Evolutionary conservation across 2,113 vertebrate genomes (phyloP), one percentile per base, ranked within the genome.

Genomic region (Beaufortia kweichowensis): DNA sequence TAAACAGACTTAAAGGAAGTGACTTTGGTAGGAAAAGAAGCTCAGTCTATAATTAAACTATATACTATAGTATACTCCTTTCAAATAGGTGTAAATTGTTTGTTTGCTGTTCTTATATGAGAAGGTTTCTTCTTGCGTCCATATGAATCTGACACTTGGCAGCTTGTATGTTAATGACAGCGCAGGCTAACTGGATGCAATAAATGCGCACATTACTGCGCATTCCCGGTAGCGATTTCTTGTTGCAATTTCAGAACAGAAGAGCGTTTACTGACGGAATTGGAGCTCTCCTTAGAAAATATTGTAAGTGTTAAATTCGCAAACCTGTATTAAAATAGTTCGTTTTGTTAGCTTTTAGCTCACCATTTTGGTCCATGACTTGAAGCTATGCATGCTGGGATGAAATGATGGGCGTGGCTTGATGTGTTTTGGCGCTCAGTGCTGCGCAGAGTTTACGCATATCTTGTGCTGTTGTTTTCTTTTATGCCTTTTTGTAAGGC

Each of bases 301-400:
- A 46, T 62, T 17, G 10, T 0, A 21, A 9, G 6, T 1, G 33
- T 55, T 61, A 61, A 15, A 71, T 10, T 21, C 11, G 31, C 2
- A 19, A n/a, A 39, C 1, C 5, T 8, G n/a, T 12, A 12, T 31
- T 35, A 41, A 78, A 24, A 69, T 9, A 10, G 9, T 33, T 26
- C 9, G 3, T 50, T 71, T 56, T 10, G 41, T 57, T 56, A 46
- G 66, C 61, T 61, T 71, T n/a, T 72, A 53, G 53, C 82, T 83
- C 39, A 84, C 82, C 82, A 76, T 81, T 84, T 79, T 81, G 82
- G 76, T 84, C 82, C 82, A 84, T 84, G 79, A 56, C 79, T 84
- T 53, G 55, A 33, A 72, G 76, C 79, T 35, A 9, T 62, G 76
- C 79, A 81, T 84, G 59, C 65, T 83, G 82, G 76, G 79, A 66